Base-by-base conservation (phyloP, 2,888 invertebrate genomes). In the Pachydiplax longipennis region DNA sequence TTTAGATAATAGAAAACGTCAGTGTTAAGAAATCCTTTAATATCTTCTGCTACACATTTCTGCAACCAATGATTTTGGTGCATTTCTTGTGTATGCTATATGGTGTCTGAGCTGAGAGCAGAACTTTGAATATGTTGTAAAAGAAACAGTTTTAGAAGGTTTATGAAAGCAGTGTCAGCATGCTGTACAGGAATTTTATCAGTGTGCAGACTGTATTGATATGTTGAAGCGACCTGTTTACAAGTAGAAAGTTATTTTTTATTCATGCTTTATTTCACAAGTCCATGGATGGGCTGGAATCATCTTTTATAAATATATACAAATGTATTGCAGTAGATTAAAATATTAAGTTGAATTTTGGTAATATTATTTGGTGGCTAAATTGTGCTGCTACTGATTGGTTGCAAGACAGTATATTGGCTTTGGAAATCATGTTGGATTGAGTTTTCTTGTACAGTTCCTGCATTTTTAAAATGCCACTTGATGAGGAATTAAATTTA, bases 381-480 rank as follows among this genome's bases (percentile, higher is more conserved):
- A 37, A 61, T 87, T 65, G 87, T 87, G 61, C 35, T 87, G 37
- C 37, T 37, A 87, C 37, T 37, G 61, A 87, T 61, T 87, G 87
- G 87, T 87, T 53, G 53, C 53, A 53, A 61, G 87, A 61, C 53
- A 83, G 35, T 58, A 58, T 58, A 31, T 35, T 87, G 61, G 87
- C 61, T 61, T 87, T 31, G 31, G 73, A 73, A 73, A 73, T n/a
- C 37, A 61, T 58, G 31, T 61, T 61, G 37, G 61, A 61, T 22
- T 37, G 37, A 87, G 61, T 87, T 83, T 87, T 61, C 65, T 87
- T 58, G 61, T 87, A 87, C 87, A 87, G 87, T 87, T 87, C 87
- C 87, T 87, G 87, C 87, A 87, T 87, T 87, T 35, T 87, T 61
- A 37, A 87, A 87, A 87, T 87, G 61, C 87, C 87, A 87, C 35